These are phyloP conservation scores for Beaufortia kweichowensis DNA, from an alignment of 2,113 vertebrate genomes.

Conservation along the genomic window DNA sequence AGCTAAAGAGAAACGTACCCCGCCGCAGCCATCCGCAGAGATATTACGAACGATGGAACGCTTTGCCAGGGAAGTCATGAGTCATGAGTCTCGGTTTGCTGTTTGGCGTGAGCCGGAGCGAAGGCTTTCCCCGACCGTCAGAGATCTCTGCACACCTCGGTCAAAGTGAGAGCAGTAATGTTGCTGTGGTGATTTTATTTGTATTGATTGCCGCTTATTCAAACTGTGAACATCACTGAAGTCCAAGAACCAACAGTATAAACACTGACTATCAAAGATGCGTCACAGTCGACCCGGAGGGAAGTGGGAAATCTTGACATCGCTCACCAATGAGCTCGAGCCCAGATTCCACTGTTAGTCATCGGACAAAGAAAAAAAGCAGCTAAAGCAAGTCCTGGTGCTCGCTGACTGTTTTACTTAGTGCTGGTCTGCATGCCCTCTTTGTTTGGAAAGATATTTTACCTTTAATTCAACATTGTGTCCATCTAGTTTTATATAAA, in stretches of 20 bases:
- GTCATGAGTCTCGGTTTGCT: conserved; percentile 44
- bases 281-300: conserved; percentile 27
- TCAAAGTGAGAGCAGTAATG: conserved; percentile 37
- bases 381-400: not conserved
- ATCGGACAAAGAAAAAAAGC: conserved; percentile 14
- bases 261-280: conserved; percentile 47
- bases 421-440: not conserved
- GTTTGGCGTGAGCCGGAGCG: conserved; percentile 42
- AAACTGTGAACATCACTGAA: conserved; percentile 44
- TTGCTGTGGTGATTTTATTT: conserved; percentile 50
- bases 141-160: conserved; percentile 43
- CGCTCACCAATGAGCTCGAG: conserved; percentile 38
- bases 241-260: conserved; percentile 27
- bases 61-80: conserved; percentile 53
- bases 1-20: conserved; percentile 29
- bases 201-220: conserved; percentile 45
- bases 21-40: not conserved
- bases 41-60: conserved; percentile 24
- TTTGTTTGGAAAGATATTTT: not conserved
- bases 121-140: conserved; percentile 48
- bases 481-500: not conserved
- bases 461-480: not conserved
- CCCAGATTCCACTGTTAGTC: conserved; percentile 42
- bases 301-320: conserved; percentile 29
- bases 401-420: not conserved